Conservation (phyloP, 2,797 vertebrate genomes). For the Ammospiza maritima region DNA sequence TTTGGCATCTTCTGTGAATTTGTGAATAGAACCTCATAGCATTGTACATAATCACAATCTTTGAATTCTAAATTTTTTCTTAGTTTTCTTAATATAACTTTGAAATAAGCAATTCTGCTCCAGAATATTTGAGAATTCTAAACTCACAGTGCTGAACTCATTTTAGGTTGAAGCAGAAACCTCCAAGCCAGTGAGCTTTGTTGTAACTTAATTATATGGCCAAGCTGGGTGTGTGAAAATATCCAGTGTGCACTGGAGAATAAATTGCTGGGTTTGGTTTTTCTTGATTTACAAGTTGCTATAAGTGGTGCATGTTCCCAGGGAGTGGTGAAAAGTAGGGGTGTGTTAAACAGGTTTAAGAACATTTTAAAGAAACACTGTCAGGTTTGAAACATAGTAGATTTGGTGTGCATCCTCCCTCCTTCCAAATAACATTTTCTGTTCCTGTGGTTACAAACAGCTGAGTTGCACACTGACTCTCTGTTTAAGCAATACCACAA, state of each 20-base stretch:
- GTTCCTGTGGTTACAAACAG: slow-evolving; percentile 1
- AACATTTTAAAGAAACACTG: slow-evolving; percentile 62
- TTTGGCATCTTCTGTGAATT: neutral
- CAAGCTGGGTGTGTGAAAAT: slow-evolving; percentile 60
- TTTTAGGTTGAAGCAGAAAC: slow-evolving; percentile 2
- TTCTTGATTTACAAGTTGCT: slow-evolving; percentile 70
- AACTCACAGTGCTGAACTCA: neutral
- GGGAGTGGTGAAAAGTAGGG: slow-evolving; percentile 54
- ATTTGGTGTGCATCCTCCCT: slow-evolving; percentile 10
- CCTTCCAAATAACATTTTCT: slow-evolving; percentile 47
- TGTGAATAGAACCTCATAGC: neutral
- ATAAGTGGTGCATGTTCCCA: slow-evolving; percentile 40
- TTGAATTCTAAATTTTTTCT: neutral
- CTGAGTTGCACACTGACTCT: neutral
- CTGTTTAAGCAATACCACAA: neutral
- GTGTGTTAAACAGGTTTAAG: slow-evolving; percentile 61
- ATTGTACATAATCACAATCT: neutral
- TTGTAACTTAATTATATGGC: slow-evolving; percentile 22
- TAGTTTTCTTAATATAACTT: neutral
- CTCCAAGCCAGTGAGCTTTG: neutral
- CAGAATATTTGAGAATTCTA: neutral
- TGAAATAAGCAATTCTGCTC: neutral
- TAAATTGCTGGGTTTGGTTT: slow-evolving; percentile 61
- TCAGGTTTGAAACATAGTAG: slow-evolving; percentile 23
- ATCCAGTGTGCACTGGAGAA: neutral